A percentile compares a stretch with the other conserved stretches of the same genome.
Evolutionary conservation across 2,113 vertebrate genomes (phyloP).

Genomic region (Charina bottae): DNA sequence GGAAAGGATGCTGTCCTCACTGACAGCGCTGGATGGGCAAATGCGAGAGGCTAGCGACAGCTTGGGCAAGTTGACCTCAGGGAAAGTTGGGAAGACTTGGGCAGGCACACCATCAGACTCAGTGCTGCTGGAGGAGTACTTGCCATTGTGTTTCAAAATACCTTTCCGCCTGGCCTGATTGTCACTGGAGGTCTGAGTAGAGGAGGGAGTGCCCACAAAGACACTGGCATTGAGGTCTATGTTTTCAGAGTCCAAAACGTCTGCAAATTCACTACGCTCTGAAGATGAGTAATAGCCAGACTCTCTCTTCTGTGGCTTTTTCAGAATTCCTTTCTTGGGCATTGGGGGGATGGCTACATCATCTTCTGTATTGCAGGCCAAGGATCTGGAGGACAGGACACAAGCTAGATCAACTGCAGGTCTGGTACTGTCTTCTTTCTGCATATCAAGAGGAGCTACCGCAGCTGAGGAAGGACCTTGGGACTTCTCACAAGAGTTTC

Average conservation of each 20-base stretch:
- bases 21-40: conserved; percentile 79
- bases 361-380: rapidly evolving
- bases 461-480: background rate
- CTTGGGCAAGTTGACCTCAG: conserved; percentile 72
- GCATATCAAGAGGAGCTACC: conserved; percentile 21
- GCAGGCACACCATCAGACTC: background rate
- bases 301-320: conserved; percentile 84
- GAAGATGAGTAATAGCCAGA: conserved; percentile 91
- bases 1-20: conserved; percentile 96
- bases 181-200: conserved; percentile 48
- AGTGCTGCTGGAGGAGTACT: conserved; percentile 79
- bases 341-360: rapidly evolving
- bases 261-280: conserved; percentile 80
- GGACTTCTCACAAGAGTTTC: conserved; percentile 72
- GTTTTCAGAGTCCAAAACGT: conserved; percentile 50
- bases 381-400: background rate
- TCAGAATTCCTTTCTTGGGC: conserved; percentile 93
- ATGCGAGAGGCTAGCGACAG: conserved; percentile 20
- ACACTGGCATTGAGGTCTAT: conserved; percentile 55
- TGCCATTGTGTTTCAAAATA: conserved; percentile 89
- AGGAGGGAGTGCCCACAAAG: conserved; percentile 54
- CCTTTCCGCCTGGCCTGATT: conserved; percentile 76
- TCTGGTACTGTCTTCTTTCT: conserved; percentile 29
- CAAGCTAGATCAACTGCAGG: background rate
- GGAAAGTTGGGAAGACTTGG: conserved; percentile 76